phyloP scores from a whole-genome alignment of 2,113 vertebrate species.

The Oryzias javanicus region DNA sequence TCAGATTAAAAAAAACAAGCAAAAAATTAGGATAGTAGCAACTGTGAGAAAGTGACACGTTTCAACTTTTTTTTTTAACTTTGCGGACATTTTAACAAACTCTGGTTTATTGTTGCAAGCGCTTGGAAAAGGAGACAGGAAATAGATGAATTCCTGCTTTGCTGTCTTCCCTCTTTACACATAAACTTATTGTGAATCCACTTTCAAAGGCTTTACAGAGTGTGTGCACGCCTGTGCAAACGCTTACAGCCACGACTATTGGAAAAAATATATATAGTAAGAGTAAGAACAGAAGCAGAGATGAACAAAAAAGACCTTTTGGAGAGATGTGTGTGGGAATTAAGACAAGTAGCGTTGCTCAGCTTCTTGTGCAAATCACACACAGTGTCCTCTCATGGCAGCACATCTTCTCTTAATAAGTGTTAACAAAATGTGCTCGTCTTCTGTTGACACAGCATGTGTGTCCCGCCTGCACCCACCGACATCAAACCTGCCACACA shows the following conservation, averaged over 20 bases:
- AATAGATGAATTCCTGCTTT: conserved; percentile 68
- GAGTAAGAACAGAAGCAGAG: conserved; percentile 23
- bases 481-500: conserved; percentile 71
- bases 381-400: conserved; percentile 41
- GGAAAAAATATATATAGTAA: conserved; percentile 6
- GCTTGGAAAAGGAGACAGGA: conserved; percentile 64
- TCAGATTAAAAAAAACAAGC: too few species aligned
- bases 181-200: conserved; percentile 37
- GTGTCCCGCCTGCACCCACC: conserved; percentile 58
- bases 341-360: conserved; percentile 28
- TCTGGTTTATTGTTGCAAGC: conserved; percentile 67
- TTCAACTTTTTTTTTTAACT: conserved; percentile 62
- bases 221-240: conserved; percentile 13
- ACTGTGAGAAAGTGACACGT: conserved; percentile 7
- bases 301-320: conserved; percentile 48
- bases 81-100: conserved; percentile 69
- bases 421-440: conserved; percentile 69
- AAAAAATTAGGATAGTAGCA: background rate
- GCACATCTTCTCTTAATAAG: conserved; percentile 68
- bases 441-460: conserved; percentile 55
- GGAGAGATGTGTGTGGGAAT: conserved; percentile 45
- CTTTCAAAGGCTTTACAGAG: conserved; percentile 18
- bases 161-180: conserved; percentile 48
- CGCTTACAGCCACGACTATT: conserved; percentile 25
- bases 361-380: conserved; percentile 49